phyloP scores from a whole-genome alignment of 2,797 vertebrate species.

The Zenarchopterus dispar region DNA sequence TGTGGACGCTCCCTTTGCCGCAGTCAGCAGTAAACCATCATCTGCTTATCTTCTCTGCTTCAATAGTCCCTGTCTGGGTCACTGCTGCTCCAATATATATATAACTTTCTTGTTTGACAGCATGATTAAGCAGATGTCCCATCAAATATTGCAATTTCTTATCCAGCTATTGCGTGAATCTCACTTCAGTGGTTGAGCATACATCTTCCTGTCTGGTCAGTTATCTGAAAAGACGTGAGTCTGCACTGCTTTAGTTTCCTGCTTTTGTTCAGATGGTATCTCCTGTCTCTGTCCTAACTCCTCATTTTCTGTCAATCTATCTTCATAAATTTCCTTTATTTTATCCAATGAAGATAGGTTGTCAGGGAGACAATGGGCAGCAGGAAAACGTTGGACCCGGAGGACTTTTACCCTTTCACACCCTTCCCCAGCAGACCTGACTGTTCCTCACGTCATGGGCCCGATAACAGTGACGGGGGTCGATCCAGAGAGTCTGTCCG shows the following conservation, averaged over 20 bases:
- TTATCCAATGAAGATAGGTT: slow-evolving; percentile 65
- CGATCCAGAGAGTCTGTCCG: slow-evolving; percentile 54
- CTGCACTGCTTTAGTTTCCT: slow-evolving; percentile 64
- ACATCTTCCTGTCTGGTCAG: slow-evolving; percentile 29
- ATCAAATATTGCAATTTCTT: slow-evolving; percentile 15
- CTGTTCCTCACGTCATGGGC: slow-evolving; percentile 71
- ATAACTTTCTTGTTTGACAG: not conserved
- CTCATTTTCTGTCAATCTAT: slow-evolving; percentile 59
- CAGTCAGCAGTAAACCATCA: not conserved
- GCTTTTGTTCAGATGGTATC: slow-evolving; percentile 68
- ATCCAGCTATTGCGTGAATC: slow-evolving; percentile 4
- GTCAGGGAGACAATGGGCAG: slow-evolving; percentile 78
- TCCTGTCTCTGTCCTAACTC: slow-evolving; percentile 31
- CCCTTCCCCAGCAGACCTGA: slow-evolving; percentile 57
- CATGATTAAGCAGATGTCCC: slow-evolving; percentile 7
- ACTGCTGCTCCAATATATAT: not conserved
- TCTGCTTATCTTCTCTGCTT: not conserved
- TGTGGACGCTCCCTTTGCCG: not conserved
- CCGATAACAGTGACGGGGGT: slow-evolving; percentile 50
- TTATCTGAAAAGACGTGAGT: slow-evolving; percentile 48
- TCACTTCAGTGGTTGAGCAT: slow-evolving; percentile 4
- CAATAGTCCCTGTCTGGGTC: not conserved
- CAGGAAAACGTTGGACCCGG: slow-evolving; percentile 77
- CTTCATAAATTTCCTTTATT: slow-evolving; percentile 75
- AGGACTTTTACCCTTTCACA: slow-evolving; percentile 75